A percentile compares a stretch with the other conserved stretches of the same genome.
Evolutionary conservation across 2,113 vertebrate species (phyloP).

Genomic region (Vimba vimba): DNA sequence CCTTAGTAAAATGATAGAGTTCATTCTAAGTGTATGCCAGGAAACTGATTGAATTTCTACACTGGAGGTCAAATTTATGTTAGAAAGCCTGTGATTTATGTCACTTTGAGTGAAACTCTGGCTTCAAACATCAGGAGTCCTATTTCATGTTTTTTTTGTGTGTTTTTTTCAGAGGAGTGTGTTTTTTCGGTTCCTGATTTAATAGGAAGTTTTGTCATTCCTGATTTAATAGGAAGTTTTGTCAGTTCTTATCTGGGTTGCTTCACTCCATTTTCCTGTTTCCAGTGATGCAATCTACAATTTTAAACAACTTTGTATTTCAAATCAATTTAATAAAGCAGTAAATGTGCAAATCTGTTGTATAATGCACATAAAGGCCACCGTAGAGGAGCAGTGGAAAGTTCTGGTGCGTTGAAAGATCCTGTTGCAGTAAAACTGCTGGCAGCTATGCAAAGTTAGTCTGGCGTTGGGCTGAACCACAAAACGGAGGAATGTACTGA

Average conservation of each 20-base stretch:
- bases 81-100: neutral
- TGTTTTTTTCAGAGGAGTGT: neutral
- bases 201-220: neutral
- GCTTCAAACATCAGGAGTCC: neutral
- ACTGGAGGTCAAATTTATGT: neutral
- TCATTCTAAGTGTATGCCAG: neutral
- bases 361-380: neutral
- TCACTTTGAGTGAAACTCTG: neutral
- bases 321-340: neutral
- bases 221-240: neutral
- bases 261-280: neutral
- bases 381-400: neutral
- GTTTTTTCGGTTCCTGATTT: slow-evolving; percentile 20
- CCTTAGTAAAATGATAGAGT: neutral
- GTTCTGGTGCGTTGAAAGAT: neutral
- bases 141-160: neutral
- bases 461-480: slow-evolving; percentile 9
- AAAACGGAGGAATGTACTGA: neutral
- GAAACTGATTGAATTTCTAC: neutral
- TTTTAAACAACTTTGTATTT: neutral
- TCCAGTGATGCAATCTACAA: neutral
- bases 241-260: neutral
- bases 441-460: slow-evolving; percentile 10
- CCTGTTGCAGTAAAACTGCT: slow-evolving; percentile 1
- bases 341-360: neutral